Evolutionary conservation across 2,113 vertebrate genomes (phyloP).

Genomic region (Herpailurus yagouaroundi): DNA sequence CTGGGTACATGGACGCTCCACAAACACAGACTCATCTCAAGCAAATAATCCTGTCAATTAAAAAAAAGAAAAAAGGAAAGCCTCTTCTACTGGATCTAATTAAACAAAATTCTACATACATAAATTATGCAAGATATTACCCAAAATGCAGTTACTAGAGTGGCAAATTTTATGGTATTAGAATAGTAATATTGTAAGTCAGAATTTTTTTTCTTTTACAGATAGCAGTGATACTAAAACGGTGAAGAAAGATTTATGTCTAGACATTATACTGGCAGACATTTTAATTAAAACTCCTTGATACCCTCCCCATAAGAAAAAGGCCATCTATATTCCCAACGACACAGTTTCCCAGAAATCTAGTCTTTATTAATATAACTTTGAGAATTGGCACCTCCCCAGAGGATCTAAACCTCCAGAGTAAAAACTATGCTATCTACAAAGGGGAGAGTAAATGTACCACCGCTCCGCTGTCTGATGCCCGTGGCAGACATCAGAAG

Average conservation of each 20-base stretch:
- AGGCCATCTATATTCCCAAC: neutral
- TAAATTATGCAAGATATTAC: neutral
- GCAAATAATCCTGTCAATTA: conserved; percentile 13
- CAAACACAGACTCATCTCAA: neutral
- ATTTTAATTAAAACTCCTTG: neutral
- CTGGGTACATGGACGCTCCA: neutral
- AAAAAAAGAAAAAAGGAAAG: neutral
- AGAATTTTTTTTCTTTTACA: neutral
- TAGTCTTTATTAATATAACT: neutral
- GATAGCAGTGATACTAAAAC: neutral
- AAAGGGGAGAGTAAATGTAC: neutral
- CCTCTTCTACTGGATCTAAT: neutral
- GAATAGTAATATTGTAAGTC: neutral
- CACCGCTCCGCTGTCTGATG: neutral
- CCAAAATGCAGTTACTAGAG: neutral
- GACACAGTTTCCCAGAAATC: neutral
- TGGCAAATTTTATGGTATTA: neutral
- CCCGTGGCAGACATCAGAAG: too few relatives aligned
- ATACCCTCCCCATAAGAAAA: neutral
- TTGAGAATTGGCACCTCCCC: neutral
- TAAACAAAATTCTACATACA: neutral
- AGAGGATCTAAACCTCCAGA: neutral
- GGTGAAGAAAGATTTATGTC: neutral
- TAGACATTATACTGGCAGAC: neutral
- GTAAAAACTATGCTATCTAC: neutral